These are phyloP conservation scores for Cephus sareptanus DNA, from an alignment of 2,888 invertebrate genomes.

Conservation along the genomic window DNA sequence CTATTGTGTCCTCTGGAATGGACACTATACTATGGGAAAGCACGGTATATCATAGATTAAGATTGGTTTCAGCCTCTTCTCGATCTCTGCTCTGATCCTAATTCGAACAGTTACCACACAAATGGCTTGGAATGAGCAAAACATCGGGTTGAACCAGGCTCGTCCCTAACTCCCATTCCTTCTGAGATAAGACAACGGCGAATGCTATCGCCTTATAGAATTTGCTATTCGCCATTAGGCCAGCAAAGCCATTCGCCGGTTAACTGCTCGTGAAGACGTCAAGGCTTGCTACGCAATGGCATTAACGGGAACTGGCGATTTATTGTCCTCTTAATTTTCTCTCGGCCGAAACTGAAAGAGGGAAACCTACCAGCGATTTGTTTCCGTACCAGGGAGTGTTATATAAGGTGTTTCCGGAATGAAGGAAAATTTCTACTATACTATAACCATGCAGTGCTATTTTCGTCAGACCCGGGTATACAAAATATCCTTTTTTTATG, in stretches of 20 bases:
- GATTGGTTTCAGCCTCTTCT: constrained; percentile 1
- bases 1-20: neutral
- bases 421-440: neutral
- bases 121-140: constrained; percentile 48
- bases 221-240: constrained; percentile 35
- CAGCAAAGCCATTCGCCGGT: constrained; percentile 32
- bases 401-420: neutral
- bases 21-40: neutral
- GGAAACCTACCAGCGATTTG: neutral
- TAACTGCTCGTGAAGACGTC: constrained; percentile 46
- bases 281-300: constrained; percentile 28
- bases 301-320: constrained; percentile 29
- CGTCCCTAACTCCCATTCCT: neutral
- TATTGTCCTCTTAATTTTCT: constrained; percentile 33
- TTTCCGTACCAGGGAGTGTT: no score
- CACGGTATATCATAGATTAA: neutral
- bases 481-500: neutral
- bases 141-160: constrained; percentile 35
- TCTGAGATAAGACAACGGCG: constrained; percentile 29
- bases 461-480: neutral
- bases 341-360: neutral
- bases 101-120: constrained; percentile 36
- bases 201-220: constrained; percentile 38
- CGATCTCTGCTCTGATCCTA: constrained; percentile 26
- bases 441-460: neutral